Evolutionary conservation across 1,140 invertebrate species (phyloP).

Genomic region (Bacillus rossius): DNA sequence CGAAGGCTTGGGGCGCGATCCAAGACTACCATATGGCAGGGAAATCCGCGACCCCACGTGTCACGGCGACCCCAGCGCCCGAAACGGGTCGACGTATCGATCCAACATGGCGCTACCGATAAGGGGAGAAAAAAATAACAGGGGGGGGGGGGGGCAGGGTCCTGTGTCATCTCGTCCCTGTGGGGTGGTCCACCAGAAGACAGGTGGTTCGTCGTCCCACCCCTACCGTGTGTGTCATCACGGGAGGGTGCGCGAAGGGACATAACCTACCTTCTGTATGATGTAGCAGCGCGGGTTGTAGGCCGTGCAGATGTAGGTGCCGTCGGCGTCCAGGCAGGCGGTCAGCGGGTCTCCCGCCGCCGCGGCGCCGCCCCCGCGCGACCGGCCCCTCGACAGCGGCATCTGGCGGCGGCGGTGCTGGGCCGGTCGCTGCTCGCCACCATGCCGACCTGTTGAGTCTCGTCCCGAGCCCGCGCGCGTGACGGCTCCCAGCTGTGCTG

Average conservation of each 20-base stretch:
- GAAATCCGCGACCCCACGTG: constrained; percentile 16
- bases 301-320: constrained; percentile 53
- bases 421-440: constrained; percentile 21
- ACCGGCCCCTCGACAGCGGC: constrained; percentile 30
- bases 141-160: background rate
- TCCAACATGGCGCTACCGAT: constrained; percentile 25
- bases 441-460: constrained; percentile 43
- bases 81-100: constrained; percentile 20
- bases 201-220: background rate
- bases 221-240: too few species aligned
- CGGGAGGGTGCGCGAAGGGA: too few species aligned
- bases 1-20: constrained; percentile 1
- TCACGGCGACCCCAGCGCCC: constrained; percentile 6
- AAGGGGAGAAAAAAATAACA: background rate
- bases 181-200: background rate
- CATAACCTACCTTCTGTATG: constrained; percentile 50
- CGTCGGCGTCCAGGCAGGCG: constrained; percentile 49
- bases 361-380: constrained; percentile 8
- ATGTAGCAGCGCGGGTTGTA: constrained; percentile 55
- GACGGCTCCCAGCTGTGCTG: constrained; percentile 31
- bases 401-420: constrained; percentile 25
- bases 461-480: constrained; percentile 19
- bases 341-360: constrained; percentile 40
- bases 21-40: constrained; percentile 16
- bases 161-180: background rate